Base-by-base conservation (phyloP, 2,888 invertebrate species). In the Carcina quercana region DNA sequence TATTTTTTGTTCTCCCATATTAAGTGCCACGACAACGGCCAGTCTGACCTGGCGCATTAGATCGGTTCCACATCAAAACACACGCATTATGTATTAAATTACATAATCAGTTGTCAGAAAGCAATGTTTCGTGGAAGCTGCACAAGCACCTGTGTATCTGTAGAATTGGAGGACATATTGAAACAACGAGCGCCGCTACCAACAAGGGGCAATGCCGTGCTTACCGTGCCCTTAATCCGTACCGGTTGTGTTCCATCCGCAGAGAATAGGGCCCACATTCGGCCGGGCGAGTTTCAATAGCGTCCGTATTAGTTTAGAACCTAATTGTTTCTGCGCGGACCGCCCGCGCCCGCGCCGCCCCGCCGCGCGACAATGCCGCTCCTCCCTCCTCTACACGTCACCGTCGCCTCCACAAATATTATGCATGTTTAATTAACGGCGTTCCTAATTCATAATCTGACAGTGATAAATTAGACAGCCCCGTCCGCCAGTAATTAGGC, bases 361-460 rank as follows among this genome's bases (percentile, higher is more conserved):
- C 25, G 26, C n/a, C 8, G 14, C 51, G 50, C 59, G 24, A 24
- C 54, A 52, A 52, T 50, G 28, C 31, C 34, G 32, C 34, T 32
- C 31, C 12, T 4, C n/a, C 38, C n/a, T n/a, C 35, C 26, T 11
- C 25, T 31, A 28, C 43, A 34, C 34, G 37, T 35, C n/a, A n/a
- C n/a, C 53, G 60, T 55, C 59, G 61, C 61, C 63, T 58, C 60
- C 64, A 63, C 73, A 70, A 74, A 75, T 75, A 73, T 67, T 74
- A 78, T 73, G 70, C 75, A 78, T 75, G 76, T 76, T 78, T 74
- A 75, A 80, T 78, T 72, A 76, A 72, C 67, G 72, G 71, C 63
- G 65, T 73, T 66, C 68, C 71, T 76, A 76, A 82, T 79, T 80
- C 76, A 79, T 80, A 82, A 83, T 79, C 79, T 66, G 80, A 80